Evolutionary conservation across 2,113 vertebrate species (phyloP).

Genomic region (Prinia subflava): DNA sequence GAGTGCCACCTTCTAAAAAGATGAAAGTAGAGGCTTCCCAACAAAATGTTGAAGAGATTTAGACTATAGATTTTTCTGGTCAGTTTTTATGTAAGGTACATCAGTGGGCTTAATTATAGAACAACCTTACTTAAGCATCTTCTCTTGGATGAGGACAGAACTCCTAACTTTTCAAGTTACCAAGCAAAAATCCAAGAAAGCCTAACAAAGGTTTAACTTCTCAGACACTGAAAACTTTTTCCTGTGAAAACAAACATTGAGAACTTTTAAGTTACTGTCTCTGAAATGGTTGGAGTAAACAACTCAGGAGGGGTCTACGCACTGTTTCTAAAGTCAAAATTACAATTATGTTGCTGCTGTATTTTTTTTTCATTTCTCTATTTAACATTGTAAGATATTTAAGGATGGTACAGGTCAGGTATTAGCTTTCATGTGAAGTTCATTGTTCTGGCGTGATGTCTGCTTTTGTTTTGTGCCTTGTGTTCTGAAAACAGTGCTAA

Average conservation of each 20-base stretch:
- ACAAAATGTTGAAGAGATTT: conserved; percentile 90
- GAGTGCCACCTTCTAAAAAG: conserved; percentile 90
- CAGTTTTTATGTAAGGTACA: conserved; percentile 71
- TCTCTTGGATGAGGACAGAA: conserved; percentile 74
- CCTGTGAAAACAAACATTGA: conserved; percentile 77
- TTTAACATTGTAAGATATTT: conserved; percentile 81
- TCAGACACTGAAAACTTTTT: conserved; percentile 77
- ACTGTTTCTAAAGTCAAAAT: conserved; percentile 89
- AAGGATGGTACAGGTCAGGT: conserved; percentile 82
- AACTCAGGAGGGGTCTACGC: conserved; percentile 92
- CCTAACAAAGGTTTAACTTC: conserved; percentile 69
- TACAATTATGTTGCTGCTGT: conserved; percentile 94
- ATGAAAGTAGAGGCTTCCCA: conserved; percentile 90
- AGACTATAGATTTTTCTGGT: conserved; percentile 70
- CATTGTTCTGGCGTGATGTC: conserved; percentile 77
- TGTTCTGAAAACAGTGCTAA: conserved; percentile 82
- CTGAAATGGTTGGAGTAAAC: conserved; percentile 76
- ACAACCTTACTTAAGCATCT: conserved; percentile 65
- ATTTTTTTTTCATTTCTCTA: conserved; percentile 77
- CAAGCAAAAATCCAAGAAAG: conserved; percentile 79
- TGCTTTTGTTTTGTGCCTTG: conserved; percentile 87
- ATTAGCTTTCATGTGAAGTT: conserved; percentile 76
- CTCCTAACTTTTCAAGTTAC: conserved; percentile 77
- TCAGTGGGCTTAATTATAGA: conserved; percentile 73
- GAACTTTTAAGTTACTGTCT: conserved; percentile 73